Evolutionary conservation across 2,797 vertebrate genomes (phyloP).

Genomic region (Acropternis orthonyx): DNA sequence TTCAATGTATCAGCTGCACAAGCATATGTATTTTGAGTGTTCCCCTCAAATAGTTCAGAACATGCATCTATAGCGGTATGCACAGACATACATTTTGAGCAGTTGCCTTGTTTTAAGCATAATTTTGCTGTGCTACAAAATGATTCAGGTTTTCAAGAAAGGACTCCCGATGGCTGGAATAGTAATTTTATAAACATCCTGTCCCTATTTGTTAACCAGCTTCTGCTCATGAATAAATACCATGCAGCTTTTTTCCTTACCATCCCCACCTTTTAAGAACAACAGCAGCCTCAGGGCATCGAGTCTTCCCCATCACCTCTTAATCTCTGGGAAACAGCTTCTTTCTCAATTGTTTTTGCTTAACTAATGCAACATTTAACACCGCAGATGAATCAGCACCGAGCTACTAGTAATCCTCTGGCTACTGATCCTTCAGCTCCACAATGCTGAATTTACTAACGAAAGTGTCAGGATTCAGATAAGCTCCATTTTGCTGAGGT

Average conservation of each 20-base stretch:
- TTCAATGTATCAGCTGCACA: background rate
- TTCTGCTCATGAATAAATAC: conserved; percentile 8
- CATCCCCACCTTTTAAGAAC: background rate
- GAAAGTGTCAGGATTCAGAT: background rate
- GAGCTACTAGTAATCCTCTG: background rate
- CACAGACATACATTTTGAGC: background rate
- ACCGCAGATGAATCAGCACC: background rate
- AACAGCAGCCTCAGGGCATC: conserved; percentile 33
- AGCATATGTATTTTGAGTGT: background rate
- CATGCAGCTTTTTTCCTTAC: background rate
- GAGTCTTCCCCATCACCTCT: background rate
- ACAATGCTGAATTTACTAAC: background rate
- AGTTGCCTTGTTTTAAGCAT: background rate
- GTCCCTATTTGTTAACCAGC: background rate
- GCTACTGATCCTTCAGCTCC: background rate
- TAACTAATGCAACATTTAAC: conserved; percentile 23
- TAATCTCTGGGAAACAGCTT: conserved; percentile 37
- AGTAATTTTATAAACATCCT: background rate
- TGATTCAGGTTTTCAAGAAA: background rate
- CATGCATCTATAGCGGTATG: background rate
- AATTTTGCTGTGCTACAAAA: background rate
- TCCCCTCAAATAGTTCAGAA: background rate
- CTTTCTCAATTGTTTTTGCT: conserved; percentile 24
- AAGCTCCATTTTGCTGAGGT: background rate
- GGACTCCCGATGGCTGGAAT: background rate